phyloP scores from a whole-genome alignment of 2,797 vertebrate species.

The Perodicticus potto region DNA sequence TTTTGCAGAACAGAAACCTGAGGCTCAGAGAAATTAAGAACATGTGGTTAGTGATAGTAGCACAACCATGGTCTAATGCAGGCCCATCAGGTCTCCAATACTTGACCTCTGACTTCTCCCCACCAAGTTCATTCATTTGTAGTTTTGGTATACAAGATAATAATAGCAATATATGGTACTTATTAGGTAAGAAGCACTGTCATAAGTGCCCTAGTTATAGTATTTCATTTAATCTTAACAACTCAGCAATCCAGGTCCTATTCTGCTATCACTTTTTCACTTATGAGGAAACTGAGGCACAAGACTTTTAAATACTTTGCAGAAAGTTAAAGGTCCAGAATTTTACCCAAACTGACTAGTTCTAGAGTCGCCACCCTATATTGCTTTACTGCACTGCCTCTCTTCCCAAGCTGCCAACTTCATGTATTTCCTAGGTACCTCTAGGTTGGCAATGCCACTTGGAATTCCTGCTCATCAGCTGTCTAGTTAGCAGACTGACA shows the following conservation, averaged over 20 bases:
- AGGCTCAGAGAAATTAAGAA: neutral
- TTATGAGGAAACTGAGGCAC: neutral
- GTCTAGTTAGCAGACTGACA: neutral
- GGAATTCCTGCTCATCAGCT: neutral
- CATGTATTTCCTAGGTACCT: too few species aligned
- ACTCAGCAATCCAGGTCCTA: neutral
- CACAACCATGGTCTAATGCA: neutral
- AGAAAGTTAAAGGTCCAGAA: neutral
- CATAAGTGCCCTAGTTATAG: neutral
- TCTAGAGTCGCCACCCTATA: neutral
- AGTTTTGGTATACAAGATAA: neutral
- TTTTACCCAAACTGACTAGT: neutral
- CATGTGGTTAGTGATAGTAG: neutral
- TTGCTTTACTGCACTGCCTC: rapidly evolving
- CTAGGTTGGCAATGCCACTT: neutral
- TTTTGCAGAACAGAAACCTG: neutral
- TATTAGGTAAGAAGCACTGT: neutral
- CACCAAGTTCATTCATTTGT: neutral
- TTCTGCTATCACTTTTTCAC: neutral
- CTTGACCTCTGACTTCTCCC: neutral
- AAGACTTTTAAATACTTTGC: neutral
- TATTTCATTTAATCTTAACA: neutral
- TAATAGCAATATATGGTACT: neutral
- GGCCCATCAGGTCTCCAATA: neutral
- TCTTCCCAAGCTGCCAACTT: neutral